Conservation (phyloP, 2,888 invertebrate genomes). For the Drosophila kanekoi region DNA sequence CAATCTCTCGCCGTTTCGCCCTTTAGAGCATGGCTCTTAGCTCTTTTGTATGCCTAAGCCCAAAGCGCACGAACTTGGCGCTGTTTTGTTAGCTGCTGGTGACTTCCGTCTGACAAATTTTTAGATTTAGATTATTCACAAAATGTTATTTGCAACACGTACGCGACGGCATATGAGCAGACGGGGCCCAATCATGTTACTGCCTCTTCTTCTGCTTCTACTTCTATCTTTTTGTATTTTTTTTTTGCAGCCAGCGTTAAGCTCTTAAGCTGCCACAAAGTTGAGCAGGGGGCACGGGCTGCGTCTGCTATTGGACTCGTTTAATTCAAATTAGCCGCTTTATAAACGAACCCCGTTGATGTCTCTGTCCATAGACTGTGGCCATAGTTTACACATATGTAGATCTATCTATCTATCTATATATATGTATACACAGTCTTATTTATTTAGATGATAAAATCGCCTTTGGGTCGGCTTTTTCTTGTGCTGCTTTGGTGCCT, state of each 20-base stretch:
- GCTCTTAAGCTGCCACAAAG: neutral
- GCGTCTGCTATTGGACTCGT: slow-evolving; percentile 18
- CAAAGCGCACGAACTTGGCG: slow-evolving; percentile 32
- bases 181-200: slow-evolving; percentile 10
- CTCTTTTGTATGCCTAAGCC: slow-evolving; percentile 19
- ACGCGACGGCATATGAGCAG: slow-evolving; percentile 24
- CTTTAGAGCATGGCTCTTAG: slow-evolving; percentile 16
- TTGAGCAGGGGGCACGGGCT: neutral
- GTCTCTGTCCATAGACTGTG: slow-evolving; percentile 48
- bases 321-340: slow-evolving; percentile 59
- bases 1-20: slow-evolving; percentile 3
- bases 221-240: slow-evolving; percentile 5
- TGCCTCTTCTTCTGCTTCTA: neutral
- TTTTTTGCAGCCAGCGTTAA: neutral
- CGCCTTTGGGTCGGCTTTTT: slow-evolving; percentile 29
- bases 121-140: slow-evolving; percentile 41
- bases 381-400: slow-evolving; percentile 2
- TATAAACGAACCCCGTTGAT: slow-evolving; percentile 49
- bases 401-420: neutral
- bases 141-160: slow-evolving; percentile 67
- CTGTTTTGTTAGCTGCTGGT: slow-evolving; percentile 8
- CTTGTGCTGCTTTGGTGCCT: slow-evolving; percentile 19
- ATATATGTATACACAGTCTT: slow-evolving; percentile 2
- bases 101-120: slow-evolving; percentile 60
- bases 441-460: slow-evolving; percentile 39